A percentile compares a stretch with the other conserved stretches of the same genome.
Evolutionary conservation across 2,888 invertebrate species (phyloP).

Genomic region (Linnaemya tessellans): DNA sequence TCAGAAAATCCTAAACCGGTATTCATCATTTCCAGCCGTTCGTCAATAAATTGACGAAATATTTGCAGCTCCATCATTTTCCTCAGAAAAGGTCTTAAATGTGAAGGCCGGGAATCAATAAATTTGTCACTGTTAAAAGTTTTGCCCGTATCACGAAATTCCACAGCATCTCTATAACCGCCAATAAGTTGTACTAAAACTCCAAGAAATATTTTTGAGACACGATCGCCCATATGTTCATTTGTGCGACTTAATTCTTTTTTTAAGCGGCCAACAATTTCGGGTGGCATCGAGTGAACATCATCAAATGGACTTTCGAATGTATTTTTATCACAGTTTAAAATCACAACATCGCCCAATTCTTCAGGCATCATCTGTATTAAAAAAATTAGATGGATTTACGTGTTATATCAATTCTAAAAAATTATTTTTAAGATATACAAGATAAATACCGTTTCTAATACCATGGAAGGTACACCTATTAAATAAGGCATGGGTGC

Average conservation of each 20-base stretch:
- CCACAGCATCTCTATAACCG: conserved; percentile 95
- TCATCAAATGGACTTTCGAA: conserved; percentile 95
- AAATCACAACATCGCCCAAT: conserved; percentile 96
- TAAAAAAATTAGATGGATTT: neutral
- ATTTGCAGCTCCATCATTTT: conserved; percentile 97
- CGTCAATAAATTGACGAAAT: conserved; percentile 97
- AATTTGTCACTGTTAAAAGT: conserved; percentile 95
- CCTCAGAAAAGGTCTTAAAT: conserved; percentile 94
- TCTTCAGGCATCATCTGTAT: conserved; percentile 88
- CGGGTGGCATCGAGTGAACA: conserved; percentile 93
- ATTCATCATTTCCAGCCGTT: conserved; percentile 95
- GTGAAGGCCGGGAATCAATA: conserved; percentile 91
- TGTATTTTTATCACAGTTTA: conserved; percentile 95
- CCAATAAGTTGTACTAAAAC: conserved; percentile 97
- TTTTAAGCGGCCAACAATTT: conserved; percentile 88
- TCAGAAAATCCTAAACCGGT: conserved; percentile 96
- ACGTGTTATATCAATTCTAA: neutral
- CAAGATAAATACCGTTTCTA: conserved; percentile 85
- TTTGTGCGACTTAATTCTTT: conserved; percentile 83
- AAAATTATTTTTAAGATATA: neutral
- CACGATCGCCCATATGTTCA: conserved; percentile 93
- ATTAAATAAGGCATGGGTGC: conserved; percentile 99
- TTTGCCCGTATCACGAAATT: conserved; percentile 88
- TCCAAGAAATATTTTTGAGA: conserved; percentile 94
- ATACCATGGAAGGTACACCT: conserved; percentile 94